These are phyloP conservation scores for Aptenodytes patagonicus DNA, from an alignment of 2,113 vertebrate species.

Conservation along the genomic window DNA sequence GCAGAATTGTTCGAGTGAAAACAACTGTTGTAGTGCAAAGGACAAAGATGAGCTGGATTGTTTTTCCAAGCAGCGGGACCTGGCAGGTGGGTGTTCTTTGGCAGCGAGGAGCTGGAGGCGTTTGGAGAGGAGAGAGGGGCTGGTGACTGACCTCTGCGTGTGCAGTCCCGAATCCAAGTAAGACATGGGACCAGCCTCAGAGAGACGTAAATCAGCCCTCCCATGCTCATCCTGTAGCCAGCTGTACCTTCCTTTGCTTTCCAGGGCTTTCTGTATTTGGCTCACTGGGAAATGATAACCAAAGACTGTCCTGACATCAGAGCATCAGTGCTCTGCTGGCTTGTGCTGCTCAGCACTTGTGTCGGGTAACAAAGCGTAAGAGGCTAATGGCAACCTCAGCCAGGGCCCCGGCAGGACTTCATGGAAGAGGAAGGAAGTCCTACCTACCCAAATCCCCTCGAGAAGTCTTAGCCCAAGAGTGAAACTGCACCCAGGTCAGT, in stretches of 20 bases:
- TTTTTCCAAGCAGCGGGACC: not conserved
- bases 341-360: not conserved
- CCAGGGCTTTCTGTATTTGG: not conserved
- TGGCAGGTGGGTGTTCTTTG: not conserved
- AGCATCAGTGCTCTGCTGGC: not conserved
- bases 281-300: not conserved
- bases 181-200: not conserved
- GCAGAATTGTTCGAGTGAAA: not conserved
- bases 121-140: not conserved
- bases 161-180: not conserved
- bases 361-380: accelerated
- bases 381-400: not conserved
- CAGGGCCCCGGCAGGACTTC: not conserved
- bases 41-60: not conserved
- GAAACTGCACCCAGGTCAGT: not conserved
- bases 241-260: not conserved
- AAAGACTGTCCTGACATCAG: not conserved
- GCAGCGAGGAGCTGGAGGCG: not conserved
- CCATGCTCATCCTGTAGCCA: not conserved
- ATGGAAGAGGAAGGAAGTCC: not conserved
- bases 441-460: not conserved
- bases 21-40: not conserved
- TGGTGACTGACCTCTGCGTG: not conserved
- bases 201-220: not conserved
- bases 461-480: not conserved